These are phyloP conservation scores for Fregetta grallaria DNA, from an alignment of 2,113 vertebrate species.

Conservation along the genomic window DNA sequence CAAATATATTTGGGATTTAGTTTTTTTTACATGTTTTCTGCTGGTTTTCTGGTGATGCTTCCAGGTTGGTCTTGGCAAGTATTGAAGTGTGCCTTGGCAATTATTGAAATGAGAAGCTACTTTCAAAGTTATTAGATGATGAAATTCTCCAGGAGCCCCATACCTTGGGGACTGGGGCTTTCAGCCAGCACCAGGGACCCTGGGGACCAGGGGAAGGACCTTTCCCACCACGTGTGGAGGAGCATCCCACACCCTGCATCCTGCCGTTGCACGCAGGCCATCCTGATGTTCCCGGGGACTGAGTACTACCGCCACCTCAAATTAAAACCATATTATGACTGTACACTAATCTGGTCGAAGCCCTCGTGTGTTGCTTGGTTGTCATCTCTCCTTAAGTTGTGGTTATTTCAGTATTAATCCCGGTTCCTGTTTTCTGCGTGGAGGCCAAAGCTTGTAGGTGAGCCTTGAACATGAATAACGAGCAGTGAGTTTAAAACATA, in stretches of 20 bases:
- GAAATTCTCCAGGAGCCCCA: not conserved
- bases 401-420: not conserved
- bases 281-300: not conserved
- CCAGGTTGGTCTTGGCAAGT: not conserved
- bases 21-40: not conserved
- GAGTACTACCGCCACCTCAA: not conserved
- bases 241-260: not conserved
- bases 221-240: accelerated
- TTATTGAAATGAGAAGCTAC: not conserved
- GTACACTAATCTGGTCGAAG: not conserved
- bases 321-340: not conserved
- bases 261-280: accelerated
- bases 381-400: not conserved
- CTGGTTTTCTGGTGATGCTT: not conserved
- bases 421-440: accelerated
- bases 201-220: accelerated
- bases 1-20: not conserved
- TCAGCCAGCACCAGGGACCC: not conserved
- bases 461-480: not conserved
- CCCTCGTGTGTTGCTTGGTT: not conserved
- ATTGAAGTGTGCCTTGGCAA: not conserved
- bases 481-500: not conserved
- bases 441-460: not conserved
- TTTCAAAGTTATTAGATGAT: not conserved
- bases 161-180: not conserved